A percentile compares a stretch with the other conserved stretches of the same genome.
Evolutionary conservation across 2,888 invertebrate species (phyloP).

Genomic region (Caenorhabditis virilis): DNA sequence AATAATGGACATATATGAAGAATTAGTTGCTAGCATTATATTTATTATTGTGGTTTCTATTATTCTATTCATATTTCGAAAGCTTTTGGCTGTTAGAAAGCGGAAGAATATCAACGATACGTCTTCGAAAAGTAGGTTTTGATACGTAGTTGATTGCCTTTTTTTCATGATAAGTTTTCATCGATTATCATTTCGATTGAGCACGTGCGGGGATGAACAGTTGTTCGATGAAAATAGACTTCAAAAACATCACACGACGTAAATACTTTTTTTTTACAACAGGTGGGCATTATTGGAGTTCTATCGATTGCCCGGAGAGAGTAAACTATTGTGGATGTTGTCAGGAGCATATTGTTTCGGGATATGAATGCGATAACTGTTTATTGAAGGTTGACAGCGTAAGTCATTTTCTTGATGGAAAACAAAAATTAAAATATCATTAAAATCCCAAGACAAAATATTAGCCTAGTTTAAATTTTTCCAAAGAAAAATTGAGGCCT

Average conservation of each 20-base stretch:
- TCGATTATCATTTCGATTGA: too few relatives aligned
- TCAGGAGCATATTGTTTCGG: conserved; percentile 38
- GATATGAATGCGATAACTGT: conserved; percentile 53
- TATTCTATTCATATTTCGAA: conserved; percentile 32
- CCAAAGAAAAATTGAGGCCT: too few relatives aligned
- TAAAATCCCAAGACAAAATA: too few relatives aligned
- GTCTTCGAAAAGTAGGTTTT: conserved; percentile 40
- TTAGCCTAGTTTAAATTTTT: too few relatives aligned
- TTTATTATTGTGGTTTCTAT: conserved; percentile 27
- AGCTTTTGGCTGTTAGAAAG: conserved; percentile 38
- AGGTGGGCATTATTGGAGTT: conserved; percentile 53
- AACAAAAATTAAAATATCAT: too few relatives aligned
- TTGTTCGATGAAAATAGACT: too few relatives aligned
- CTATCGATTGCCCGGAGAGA: conserved; percentile 34
- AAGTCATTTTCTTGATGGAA: conserved; percentile 12
- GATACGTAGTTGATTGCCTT: too few relatives aligned
- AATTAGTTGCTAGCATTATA: conserved; percentile 24
- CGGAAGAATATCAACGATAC: conserved; percentile 46
- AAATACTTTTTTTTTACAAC: too few relatives aligned
- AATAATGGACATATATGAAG: conserved; percentile 37
- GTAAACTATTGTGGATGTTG: conserved; percentile 45
- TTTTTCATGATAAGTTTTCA: too few relatives aligned
- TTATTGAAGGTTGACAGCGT: conserved; percentile 45
- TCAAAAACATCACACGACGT: too few relatives aligned
- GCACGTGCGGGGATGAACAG: too few relatives aligned